Conservation (phyloP, 2,888 invertebrate genomes). For the Eristalinus sepulchralis region DNA sequence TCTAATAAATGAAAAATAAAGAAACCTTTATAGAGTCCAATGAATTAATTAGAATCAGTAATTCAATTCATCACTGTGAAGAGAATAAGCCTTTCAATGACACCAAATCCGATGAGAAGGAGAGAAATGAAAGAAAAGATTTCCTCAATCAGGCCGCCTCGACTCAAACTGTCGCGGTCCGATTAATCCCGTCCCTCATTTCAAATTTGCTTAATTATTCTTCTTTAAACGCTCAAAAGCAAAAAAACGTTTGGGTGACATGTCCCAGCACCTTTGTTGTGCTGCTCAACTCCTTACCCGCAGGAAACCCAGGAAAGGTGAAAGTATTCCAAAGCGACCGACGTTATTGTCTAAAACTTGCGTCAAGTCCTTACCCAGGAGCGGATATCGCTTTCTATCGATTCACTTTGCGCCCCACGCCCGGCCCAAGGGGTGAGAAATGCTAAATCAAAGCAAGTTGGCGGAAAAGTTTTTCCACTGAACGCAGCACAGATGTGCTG, state of each 20-base stretch:
- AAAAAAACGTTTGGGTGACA: background rate
- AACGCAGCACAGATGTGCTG: constrained; percentile 8
- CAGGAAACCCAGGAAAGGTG: background rate
- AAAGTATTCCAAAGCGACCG: background rate
- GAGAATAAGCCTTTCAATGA: too few relatives aligned
- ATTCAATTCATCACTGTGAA: too few relatives aligned
- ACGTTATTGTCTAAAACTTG: background rate
- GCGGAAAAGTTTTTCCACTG: constrained; percentile 4
- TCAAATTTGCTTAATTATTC: constrained; percentile 13
- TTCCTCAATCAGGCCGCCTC: too few relatives aligned
- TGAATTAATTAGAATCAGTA: too few relatives aligned
- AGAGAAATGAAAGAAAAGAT: too few relatives aligned
- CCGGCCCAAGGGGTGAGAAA: background rate
- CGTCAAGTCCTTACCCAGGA: background rate
- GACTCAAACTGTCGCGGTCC: background rate
- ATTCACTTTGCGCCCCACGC: background rate
- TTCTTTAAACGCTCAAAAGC: constrained; percentile 1
- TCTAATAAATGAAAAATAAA: too few relatives aligned
- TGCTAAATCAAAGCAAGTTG: constrained; percentile 21
- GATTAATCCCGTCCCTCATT: background rate
- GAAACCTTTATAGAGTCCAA: too few relatives aligned
- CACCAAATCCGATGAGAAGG: too few relatives aligned
- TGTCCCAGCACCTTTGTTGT: background rate
- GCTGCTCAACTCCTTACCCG: background rate
- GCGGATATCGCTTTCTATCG: background rate